Base-by-base conservation (phyloP, 2,113 vertebrate genomes). In the Apus apus region DNA sequence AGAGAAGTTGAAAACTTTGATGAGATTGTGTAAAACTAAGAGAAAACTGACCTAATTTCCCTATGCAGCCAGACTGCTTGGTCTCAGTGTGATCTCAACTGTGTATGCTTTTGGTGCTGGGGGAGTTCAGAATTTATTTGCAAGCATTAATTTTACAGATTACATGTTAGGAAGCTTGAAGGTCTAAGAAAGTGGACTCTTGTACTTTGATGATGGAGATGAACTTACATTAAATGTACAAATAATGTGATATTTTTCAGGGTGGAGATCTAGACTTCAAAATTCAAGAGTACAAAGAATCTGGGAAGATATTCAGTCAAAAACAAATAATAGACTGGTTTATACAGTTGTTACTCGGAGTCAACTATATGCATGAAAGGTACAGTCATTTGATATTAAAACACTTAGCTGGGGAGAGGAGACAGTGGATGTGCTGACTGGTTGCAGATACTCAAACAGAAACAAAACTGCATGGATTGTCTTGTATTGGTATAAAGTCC, bases 361-460 rank as follows among this genome's bases (percentile, higher is more conserved):
- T 98, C 71, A 97, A 98, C 96, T 99, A 99, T 54, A 98, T 99
- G 97, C 98, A 99, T 58, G 98, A 98, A 90, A 99, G 98, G 99
- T 99, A 98, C 45, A 90, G 91, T 92, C n/a, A 40, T 74, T 84
- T 88, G 32, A 73, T 58, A 62, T 12, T 19, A 60, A 32, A 62
- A 1, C 27, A 32, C 65, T 93, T 36, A 29, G 13, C 27, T 57
- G 21, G 40, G 66, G 58, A 76, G 51, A 30, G 54, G 40, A 56
- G 29, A 16, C 43, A 85, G 14, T 30, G 56, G 26, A 13, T 21
- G 71, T 50, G 36, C 16, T 78, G 71, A 27, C n/a, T 91, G 15
- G 15, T 32, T 83, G n/a, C 29, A 76, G 4, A 6, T 85, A 29
- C 36, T 77, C 40, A 79, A 85, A 62, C 27, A 60, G 66, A 94